Evolutionary conservation across 2,888 invertebrate genomes (phyloP), one percentile per base, ranked within the genome.

Genomic region (Dorcus hopei): DNA sequence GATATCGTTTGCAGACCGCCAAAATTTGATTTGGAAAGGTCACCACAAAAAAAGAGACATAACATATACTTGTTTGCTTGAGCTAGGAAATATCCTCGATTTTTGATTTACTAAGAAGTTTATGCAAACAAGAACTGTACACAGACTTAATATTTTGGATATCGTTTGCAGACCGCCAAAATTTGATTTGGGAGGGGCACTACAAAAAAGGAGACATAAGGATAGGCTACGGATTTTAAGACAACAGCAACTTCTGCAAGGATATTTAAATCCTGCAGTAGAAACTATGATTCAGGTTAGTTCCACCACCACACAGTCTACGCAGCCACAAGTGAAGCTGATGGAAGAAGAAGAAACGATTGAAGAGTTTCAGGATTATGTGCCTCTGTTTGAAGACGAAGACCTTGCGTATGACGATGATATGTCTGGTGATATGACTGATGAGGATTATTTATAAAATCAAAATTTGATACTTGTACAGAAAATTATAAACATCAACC

Each of bases 111-210:
- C 26, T 33, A 33, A 14, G 26, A 33, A 33, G 26, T 33, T 33
- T 6, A 33, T 1, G 26, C 26, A 1, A 33, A 33, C 26, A 33
- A 33, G 19, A 19, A 19, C 19, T 19, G 2, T 2, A 33, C 26
- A 33, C 6, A 33, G 26, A 33, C 26, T 33, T 33, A 33, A 33
- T 1, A 33, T 6, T 6, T 33, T 33, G 26, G 26, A 33, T 33
- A 33, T 33, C 11, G 19, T 52, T 52, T 70, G 11, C 70, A 86
- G 86, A 47, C 85, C 85, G 1, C 84, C 84, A 57, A 80, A 83
- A 52, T 85, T 85, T 70, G 84, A 86, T 71, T 75, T 85, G 41
- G 82, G 85, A 64, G 79, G 80, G 50, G 85, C 83, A 3, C 80
- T 85, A 77, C 80, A 82, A 42, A 79, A 81, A 23, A 84, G 85